Percentiles rank a stretch among this genome's conserved stretches.
These are phyloP conservation scores for Alviniconcha strummeri DNA, from an alignment of 2,888 invertebrate species.

Conservation along the genomic window DNA sequence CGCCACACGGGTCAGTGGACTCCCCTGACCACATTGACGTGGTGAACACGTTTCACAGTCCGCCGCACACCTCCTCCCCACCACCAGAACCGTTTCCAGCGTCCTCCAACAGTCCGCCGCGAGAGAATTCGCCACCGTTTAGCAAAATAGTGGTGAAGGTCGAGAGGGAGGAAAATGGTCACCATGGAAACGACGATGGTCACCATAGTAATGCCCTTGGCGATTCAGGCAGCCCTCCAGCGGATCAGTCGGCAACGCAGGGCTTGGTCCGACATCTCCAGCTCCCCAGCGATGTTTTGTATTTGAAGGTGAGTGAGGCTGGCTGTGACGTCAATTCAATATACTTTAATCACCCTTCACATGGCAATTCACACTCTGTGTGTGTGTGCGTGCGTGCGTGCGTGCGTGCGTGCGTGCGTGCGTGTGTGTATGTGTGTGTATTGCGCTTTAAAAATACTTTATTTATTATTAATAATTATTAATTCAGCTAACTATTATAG, in stretches of 20 bases:
- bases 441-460: no score
- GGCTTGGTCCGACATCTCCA: conserved; percentile 53
- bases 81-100: not conserved
- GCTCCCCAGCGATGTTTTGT: conserved; percentile 59
- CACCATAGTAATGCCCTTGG: not conserved
- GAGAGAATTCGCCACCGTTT: not conserved
- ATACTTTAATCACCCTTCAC: no score
- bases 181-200: not conserved
- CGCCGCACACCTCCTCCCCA: not conserved
- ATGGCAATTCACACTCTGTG: not conserved
- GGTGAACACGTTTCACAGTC: conserved; percentile 22
- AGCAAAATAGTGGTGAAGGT: conserved; percentile 17
- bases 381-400: not conserved
- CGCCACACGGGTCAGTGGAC: conserved; percentile 10
- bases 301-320: conserved; percentile 41
- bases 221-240: not conserved
- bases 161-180: not conserved
- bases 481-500: no score
- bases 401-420: not conserved
- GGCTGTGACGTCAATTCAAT: no score
- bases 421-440: not conserved
- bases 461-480: no score
- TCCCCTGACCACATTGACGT: conserved; percentile 33
- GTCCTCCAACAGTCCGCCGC: not conserved
- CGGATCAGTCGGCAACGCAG: conserved; percentile 29